Percentiles rank a stretch among this genome's conserved stretches.
These are phyloP conservation scores for Alloplasta piceator DNA, from an alignment of 2,888 invertebrate genomes.

Conservation along the genomic window DNA sequence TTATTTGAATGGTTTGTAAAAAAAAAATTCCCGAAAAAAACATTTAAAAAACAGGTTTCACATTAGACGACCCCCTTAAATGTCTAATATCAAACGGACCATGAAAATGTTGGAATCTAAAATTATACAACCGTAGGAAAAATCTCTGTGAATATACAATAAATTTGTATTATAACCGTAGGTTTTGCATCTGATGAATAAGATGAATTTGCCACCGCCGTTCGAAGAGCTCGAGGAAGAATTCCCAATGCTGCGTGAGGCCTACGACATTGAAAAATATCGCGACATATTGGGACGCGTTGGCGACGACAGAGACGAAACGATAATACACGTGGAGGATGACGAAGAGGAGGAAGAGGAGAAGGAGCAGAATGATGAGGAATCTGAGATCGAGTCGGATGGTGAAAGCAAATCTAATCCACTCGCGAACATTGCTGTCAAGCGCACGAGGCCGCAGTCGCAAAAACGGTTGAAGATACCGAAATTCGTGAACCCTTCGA, in stretches of 20 bases:
- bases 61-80: too few species aligned
- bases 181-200: slow-evolving; percentile 96
- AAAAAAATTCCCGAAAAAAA: too few species aligned
- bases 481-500: slow-evolving; percentile 84
- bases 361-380: slow-evolving; percentile 77
- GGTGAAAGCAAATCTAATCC: slow-evolving; percentile 81
- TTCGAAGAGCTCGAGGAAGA: slow-evolving; percentile 86
- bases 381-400: slow-evolving; percentile 89
- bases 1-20: too few species aligned
- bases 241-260: slow-evolving; percentile 78
- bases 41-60: too few species aligned
- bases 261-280: slow-evolving; percentile 78
- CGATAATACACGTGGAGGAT: slow-evolving; percentile 62
- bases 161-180: slow-evolving; percentile 80
- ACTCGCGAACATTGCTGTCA: slow-evolving; percentile 83
- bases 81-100: too few species aligned
- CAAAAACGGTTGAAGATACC: slow-evolving; percentile 85
- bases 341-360: slow-evolving; percentile 66
- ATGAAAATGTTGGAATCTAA: too few species aligned
- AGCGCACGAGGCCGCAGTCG: slow-evolving; percentile 82
- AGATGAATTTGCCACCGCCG: slow-evolving; percentile 95
- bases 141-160: too few species aligned
- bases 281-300: slow-evolving; percentile 75
- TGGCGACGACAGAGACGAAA: slow-evolving; percentile 71
- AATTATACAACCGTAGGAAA: too few species aligned